Conservation (phyloP, 2,888 invertebrate genomes). For the Choristoneura rosaceana region DNA sequence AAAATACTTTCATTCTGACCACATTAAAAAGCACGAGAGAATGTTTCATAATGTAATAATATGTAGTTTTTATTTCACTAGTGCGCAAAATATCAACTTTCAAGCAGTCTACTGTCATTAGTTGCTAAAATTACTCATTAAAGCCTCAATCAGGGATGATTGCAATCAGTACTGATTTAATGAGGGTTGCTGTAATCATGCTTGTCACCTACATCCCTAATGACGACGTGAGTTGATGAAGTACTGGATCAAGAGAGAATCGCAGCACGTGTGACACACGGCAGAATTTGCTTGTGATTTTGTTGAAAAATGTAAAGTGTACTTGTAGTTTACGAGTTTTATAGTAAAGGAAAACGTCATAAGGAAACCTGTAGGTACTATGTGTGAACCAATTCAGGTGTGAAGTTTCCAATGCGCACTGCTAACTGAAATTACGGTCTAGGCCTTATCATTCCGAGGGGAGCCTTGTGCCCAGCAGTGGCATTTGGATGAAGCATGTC, state of each 20-base stretch:
- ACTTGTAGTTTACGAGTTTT: too few species aligned
- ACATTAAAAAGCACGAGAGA: neutral
- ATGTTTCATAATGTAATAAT: neutral
- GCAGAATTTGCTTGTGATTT: neutral
- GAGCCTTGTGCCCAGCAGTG: too few species aligned
- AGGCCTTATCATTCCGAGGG: too few species aligned
- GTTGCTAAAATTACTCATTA: constrained; percentile 33
- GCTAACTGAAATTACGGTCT: too few species aligned
- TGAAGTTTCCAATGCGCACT: too few species aligned
- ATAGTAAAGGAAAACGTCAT: too few species aligned
- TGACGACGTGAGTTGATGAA: constrained; percentile 55
- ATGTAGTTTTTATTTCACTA: constrained; percentile 2
- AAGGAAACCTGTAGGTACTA: too few species aligned
- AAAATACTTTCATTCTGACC: too few species aligned
- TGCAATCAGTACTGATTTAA: constrained; percentile 38
- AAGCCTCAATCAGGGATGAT: constrained; percentile 27
- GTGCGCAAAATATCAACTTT: constrained; percentile 18
- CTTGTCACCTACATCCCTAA: constrained; percentile 64
- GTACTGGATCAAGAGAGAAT: constrained; percentile 6
- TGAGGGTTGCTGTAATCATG: constrained; percentile 31
- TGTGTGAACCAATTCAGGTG: too few species aligned
- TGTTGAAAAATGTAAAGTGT: neutral
- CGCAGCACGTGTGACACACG: constrained; percentile 1
- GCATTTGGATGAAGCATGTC: too few species aligned
- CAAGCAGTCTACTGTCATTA: constrained; percentile 6